Percentiles rank a stretch among this genome's conserved stretches.
Evolutionary conservation across 2,888 invertebrate genomes (phyloP).

Genomic region (Hirtodrosophila alboralis): DNA sequence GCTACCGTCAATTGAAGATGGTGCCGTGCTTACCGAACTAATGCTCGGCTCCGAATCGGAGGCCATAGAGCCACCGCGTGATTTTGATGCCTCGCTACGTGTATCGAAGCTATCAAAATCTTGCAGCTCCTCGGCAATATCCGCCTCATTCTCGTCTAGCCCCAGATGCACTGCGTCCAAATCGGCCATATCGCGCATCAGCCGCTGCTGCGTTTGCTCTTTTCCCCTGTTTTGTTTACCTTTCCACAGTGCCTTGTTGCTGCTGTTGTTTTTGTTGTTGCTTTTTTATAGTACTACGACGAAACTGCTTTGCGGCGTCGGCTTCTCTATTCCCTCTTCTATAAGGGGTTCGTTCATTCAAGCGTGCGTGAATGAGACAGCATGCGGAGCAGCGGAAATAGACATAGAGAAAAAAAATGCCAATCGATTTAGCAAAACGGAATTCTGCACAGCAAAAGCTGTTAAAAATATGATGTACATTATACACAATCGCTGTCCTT

Average conservation of each 20-base stretch:
- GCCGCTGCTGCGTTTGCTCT: slow-evolving; percentile 40
- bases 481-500: slow-evolving; percentile 33
- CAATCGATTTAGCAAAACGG: slow-evolving; percentile 70
- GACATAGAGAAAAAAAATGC: slow-evolving; percentile 77
- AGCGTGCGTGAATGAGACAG: slow-evolving; percentile 46
- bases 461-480: slow-evolving; percentile 12
- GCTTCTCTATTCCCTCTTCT: slow-evolving; percentile 43
- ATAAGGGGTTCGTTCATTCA: slow-evolving; percentile 39
- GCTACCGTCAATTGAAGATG: slow-evolving; percentile 85
- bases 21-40: slow-evolving; percentile 89
- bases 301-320: slow-evolving; percentile 34
- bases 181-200: slow-evolving; percentile 84
- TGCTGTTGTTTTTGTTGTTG: slow-evolving; percentile 21
- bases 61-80: slow-evolving; percentile 87
- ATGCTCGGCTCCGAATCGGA: slow-evolving; percentile 88
- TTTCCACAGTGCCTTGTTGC: slow-evolving; percentile 21
- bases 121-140: slow-evolving; percentile 92
- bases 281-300: slow-evolving; percentile 29
- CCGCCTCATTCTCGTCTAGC: slow-evolving; percentile 88
- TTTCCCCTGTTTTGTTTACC: slow-evolving; percentile 61
- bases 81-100: slow-evolving; percentile 94
- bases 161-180: slow-evolving; percentile 88
- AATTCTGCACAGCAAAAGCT: slow-evolving; percentile 38
- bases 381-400: slow-evolving; percentile 56
- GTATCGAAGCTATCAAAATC: slow-evolving; percentile 91